Base-by-base conservation (phyloP, 2,797 vertebrate genomes). In the Macropus fuliginosus region DNA sequence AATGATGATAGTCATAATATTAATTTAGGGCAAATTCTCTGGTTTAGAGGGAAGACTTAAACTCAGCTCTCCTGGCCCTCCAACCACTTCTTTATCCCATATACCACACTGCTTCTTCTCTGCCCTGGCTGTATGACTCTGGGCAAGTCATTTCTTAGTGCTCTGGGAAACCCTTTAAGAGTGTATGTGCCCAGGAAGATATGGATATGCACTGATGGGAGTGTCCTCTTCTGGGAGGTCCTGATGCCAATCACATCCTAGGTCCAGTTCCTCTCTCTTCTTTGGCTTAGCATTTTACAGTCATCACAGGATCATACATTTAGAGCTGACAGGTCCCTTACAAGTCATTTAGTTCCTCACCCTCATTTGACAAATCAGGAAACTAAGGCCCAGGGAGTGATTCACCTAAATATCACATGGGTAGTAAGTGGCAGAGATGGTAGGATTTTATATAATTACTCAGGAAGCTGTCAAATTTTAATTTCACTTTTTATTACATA, bases 381-480 rank as follows among this genome's bases (percentile, higher is more conserved):
- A 74, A 74, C 66, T 46, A 81, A 81, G 40, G 40, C 6, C 2
- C 21, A 81, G 62, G 62, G 16, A 24, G n/a, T 40, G 18, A 74
- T 4, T 24, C 46, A 40, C 40, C 74, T 24, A 46, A 81, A 81
- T 81, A 46, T 74, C n/a, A 40, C 34, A 46, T 27, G 21, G 74
- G 40, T 81, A 10, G 18, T 46, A 81, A 27, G 21, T 46, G 6
- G 40, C 74, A 81, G 40, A 46, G 12, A 27, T 81, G 40, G 21
- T 81, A 2, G 3, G 21, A 81, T 81, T 81, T 81, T 46, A 81
- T 81, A 81, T 46, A 81, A 81, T 46, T 81, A 46, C 40, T 46
- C 18, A 81, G n/a, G 95, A 90, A 96, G 6, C 89, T 95, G 10
- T 3, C 87, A 90, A 96, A 92, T 93, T 96, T 95, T 16, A 81